Evolutionary conservation across 2,113 vertebrate species (phyloP).

Genomic region (Dasyurus viverrinus): DNA sequence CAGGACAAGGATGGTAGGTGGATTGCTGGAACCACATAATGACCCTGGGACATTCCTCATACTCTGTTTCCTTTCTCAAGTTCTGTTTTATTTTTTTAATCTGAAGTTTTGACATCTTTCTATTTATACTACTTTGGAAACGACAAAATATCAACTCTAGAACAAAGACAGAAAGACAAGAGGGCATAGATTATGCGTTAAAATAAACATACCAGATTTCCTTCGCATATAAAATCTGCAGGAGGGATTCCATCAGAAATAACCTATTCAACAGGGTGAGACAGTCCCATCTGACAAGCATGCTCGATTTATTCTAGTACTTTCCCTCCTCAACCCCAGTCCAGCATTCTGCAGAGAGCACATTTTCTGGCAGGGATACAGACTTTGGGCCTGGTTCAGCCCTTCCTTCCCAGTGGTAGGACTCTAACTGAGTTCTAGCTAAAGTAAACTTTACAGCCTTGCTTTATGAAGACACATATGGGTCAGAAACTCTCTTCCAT

Average conservation of each 20-base stretch:
- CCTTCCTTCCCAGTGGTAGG: neutral
- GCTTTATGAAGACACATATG: neutral
- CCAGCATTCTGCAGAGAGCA: neutral
- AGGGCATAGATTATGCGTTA: neutral
- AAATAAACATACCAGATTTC: conserved; percentile 7
- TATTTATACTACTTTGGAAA: neutral
- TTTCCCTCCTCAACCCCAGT: neutral
- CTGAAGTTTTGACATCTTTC: neutral
- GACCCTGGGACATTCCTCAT: neutral
- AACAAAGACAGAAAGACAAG: neutral
- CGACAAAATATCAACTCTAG: neutral
- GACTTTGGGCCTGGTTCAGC: neutral
- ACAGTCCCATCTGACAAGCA: neutral
- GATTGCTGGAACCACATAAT: neutral
- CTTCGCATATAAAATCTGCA: neutral
- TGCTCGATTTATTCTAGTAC: neutral
- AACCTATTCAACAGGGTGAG: neutral
- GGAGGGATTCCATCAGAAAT: neutral
- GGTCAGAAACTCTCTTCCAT: neutral
- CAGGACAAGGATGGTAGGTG: neutral
- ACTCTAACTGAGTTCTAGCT: neutral
- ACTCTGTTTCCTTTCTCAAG: neutral
- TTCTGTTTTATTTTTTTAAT: neutral
- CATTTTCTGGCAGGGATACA: neutral
- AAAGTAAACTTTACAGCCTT: neutral